Evolutionary conservation across 2,888 invertebrate species (phyloP).

Genomic region (Linyphia triangularis): DNA sequence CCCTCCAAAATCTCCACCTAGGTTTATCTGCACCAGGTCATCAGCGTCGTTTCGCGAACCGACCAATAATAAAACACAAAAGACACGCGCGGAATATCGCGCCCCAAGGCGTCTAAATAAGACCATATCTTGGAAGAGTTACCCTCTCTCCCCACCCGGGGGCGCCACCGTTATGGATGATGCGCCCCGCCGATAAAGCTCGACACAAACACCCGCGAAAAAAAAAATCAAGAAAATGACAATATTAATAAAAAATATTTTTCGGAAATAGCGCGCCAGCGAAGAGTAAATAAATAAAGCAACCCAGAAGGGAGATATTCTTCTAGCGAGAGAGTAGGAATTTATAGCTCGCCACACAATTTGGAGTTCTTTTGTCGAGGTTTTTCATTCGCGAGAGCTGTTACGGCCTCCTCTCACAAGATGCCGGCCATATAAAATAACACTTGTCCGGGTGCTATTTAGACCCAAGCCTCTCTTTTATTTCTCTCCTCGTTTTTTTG

Average conservation of each 20-base stretch:
- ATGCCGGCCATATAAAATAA: constrained; percentile 62
- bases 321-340: constrained; percentile 22
- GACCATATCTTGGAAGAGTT: constrained; percentile 56
- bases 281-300: neutral
- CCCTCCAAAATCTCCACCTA: constrained; percentile 27
- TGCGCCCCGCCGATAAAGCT: constrained; percentile 56
- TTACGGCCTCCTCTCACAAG: constrained; percentile 13
- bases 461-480: constrained; percentile 8
- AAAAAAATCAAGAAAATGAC: constrained; percentile 18
- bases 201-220: neutral
- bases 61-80: constrained; percentile 73
- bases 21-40: constrained; percentile 67
- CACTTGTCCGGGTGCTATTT: constrained; percentile 45
- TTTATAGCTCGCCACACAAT: constrained; percentile 66
- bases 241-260: constrained; percentile 11
- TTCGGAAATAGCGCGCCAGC: constrained; percentile 7
- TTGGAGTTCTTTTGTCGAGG: constrained; percentile 64
- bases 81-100: constrained; percentile 48
- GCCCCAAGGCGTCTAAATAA: constrained; percentile 53
- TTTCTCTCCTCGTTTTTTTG: neutral
- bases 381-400: neutral
- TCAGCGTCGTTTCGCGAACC: constrained; percentile 56
- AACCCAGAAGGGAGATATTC: constrained; percentile 29
- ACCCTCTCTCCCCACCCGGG: constrained; percentile 24
- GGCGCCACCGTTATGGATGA: constrained; percentile 60